phyloP scores from a whole-genome alignment of 2,797 vertebrate genomes.

The Jordanella pulchra region DNA sequence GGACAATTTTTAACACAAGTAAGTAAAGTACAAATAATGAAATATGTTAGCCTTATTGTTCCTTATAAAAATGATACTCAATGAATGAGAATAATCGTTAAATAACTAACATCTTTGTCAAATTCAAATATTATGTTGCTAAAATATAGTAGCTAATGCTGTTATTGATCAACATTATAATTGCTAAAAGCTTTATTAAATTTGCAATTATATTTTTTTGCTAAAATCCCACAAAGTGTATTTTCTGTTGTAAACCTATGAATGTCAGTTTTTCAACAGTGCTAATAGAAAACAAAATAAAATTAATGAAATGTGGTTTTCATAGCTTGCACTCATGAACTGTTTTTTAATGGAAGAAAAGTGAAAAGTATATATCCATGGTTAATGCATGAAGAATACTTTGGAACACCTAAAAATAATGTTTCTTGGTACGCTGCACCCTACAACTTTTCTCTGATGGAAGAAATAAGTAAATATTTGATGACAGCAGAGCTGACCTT shows the following conservation, averaged over 20 bases:
- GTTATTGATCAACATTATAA: too few relatives aligned
- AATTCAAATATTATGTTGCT: too few relatives aligned
- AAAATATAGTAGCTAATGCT: too few relatives aligned
- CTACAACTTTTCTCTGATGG: slow-evolving; percentile 46
- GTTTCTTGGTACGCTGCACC: slow-evolving; percentile 37
- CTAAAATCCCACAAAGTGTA: neutral
- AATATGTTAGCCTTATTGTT: neutral
- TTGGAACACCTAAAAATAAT: slow-evolving; percentile 54
- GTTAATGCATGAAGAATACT: slow-evolving; percentile 38
- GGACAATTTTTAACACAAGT: neutral
- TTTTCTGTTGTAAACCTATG: neutral
- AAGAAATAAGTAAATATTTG: slow-evolving; percentile 71
- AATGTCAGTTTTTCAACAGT: neutral
- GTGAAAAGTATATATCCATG: slow-evolving; percentile 41
- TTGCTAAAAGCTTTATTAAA: neutral
- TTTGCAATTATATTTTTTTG: neutral
- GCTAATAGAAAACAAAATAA: neutral
- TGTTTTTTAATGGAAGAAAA: slow-evolving; percentile 38
- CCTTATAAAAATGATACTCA: too few relatives aligned
- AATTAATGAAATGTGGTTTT: neutral
- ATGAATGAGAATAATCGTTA: neutral
- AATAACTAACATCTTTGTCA: neutral
- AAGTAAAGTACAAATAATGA: neutral
- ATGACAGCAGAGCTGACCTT: slow-evolving; percentile 43
- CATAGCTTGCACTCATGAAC: slow-evolving; percentile 16